Base-by-base conservation (phyloP, 64 coral and sea anemone genomes). In the Orbicella faveolata region DNA sequence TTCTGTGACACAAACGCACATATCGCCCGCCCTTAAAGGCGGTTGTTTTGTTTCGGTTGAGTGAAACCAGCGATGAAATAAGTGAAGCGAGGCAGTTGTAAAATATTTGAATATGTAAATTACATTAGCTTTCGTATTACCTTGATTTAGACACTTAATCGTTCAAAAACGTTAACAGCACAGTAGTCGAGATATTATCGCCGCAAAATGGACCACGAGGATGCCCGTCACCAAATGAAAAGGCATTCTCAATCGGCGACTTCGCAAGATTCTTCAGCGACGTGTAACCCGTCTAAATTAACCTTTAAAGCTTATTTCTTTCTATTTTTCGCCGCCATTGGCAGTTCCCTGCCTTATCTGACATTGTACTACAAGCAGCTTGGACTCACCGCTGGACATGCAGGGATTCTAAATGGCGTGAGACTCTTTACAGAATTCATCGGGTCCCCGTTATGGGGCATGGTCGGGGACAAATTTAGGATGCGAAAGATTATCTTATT, bases 361-460 rank as follows among this genome's bases (percentile, higher is more conserved):
- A 79, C 90, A 21, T 67, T 95, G 34, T 95, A 92, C 84, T 91
- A 92, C 44, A 95, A 95, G 34, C 94, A 95, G 78, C 80, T 95
- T 21, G 94, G 94, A 34, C 86, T 92, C 1, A 78, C 55, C 0
- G 87, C 94, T 10, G 53, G 64, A 17, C 86, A 95, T 10, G 87
- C 90, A 44, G 94, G 90, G 3, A 36, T 88, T 19, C 73, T 95
- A 16, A n/a, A 76, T 18, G 94, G 94, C 34, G 70, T 92, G 15
- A 87, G 90, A 53, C 75, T 83, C 7, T 77, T 92, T 0, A 76
- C 88, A 14, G 85, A 95, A 75, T 75, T 89, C 17, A 77, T 95
- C 21, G 90, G 85, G 13, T 77, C 84, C 3, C 94, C 94, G 5
- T 63, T 95, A 8, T 95, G 94, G 94, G 94, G 89, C 35, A 77